Conservation (phyloP, 2,113 vertebrate genomes). For the Perca fluviatilis region DNA sequence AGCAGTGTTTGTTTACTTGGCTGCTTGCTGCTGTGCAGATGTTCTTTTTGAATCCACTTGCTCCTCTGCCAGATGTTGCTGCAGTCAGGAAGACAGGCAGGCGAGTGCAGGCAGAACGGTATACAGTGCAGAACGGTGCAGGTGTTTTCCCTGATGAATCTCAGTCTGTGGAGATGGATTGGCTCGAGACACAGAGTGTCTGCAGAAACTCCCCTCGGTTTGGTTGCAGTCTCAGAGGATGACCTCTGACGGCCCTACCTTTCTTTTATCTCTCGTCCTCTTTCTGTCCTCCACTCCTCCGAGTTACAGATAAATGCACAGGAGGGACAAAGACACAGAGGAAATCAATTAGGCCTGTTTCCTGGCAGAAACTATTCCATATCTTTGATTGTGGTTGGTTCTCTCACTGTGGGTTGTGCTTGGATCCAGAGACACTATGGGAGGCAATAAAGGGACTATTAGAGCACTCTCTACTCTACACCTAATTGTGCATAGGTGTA, state of each 20-base stretch:
- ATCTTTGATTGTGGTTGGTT: conserved; percentile 59
- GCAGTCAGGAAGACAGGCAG: conserved; percentile 42
- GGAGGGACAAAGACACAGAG: conserved; percentile 62
- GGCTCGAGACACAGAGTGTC: conserved; percentile 15
- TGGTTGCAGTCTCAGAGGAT: conserved; percentile 30
- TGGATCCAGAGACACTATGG: conserved; percentile 46
- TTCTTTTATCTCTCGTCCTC: conserved; percentile 22
- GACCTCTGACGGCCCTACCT: conserved; percentile 49
- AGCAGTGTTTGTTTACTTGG: conserved; percentile 63
- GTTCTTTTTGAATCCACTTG: conserved; percentile 65
- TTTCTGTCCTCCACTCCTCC: conserved; percentile 25
- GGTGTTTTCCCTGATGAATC: conserved; percentile 69
- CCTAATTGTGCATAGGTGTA: conserved; percentile 15
- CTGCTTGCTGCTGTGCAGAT: conserved; percentile 70
- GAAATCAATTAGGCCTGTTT: conserved; percentile 74
- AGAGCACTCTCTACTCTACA: conserved; percentile 10
- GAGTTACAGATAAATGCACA: conserved; percentile 32
- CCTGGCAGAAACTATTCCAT: conserved; percentile 49
- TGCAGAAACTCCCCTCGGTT: conserved; percentile 48
- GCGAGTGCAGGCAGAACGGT: conserved; percentile 36
- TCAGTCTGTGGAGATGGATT: conserved; percentile 57
- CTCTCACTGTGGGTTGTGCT: conserved; percentile 52
- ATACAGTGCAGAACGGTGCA: conserved; percentile 38
- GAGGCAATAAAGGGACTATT: conserved; percentile 54
- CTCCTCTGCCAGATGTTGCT: conserved; percentile 75